Base-by-base conservation (phyloP, 2,113 vertebrate genomes). In the Phaetusa simplex region DNA sequence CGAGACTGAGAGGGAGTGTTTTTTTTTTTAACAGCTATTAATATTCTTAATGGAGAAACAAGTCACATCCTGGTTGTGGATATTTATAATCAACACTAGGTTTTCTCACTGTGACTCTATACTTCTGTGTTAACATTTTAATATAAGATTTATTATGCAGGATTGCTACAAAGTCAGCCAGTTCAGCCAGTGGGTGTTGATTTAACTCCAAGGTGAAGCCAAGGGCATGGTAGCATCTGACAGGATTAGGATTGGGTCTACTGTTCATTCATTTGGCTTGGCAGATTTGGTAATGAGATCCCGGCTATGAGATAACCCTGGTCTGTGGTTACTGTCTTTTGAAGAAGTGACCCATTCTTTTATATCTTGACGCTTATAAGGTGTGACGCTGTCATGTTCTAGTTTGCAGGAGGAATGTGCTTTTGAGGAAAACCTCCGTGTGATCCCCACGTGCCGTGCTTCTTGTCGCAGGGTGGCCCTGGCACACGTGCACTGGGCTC, bases 391-490 rank as follows among this genome's bases (percentile, higher is more conserved):
- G 0, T 86, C 16, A 5, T 17, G 45, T 52, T 73, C 38, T 49
- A 67, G 64, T 38, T 88, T 71, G 45, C 20, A 77, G 74, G 82
- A 71, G 32, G 27, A 56, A 49, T 36, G 36, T 3, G 1, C 38
- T 91, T 76, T 76, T 43, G 47, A 45, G n/a, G 47, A 17, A 79
- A 3, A 43, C 8, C 3, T 56, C 11, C 30, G 56, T 67, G 53
- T 69, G 64, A 45, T 50, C 21, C 19, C 58, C 16, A 3, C 0
- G 1, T 9, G 17, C 52, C 0, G 0, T 26, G 14, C 34, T 76
- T 55, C 65, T 67, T 16, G 18, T 43, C 2, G 1, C 32, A 34
- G 32, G n/a, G 38, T n/a, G 24, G 42, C 42, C 27, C 32, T 62
- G 49, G 19, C 49, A 45, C 1, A 1, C 7, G 2, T 65, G 53